phyloP scores from a whole-genome alignment of 2,888 invertebrate genomes.

The Cephus rjabovi region DNA sequence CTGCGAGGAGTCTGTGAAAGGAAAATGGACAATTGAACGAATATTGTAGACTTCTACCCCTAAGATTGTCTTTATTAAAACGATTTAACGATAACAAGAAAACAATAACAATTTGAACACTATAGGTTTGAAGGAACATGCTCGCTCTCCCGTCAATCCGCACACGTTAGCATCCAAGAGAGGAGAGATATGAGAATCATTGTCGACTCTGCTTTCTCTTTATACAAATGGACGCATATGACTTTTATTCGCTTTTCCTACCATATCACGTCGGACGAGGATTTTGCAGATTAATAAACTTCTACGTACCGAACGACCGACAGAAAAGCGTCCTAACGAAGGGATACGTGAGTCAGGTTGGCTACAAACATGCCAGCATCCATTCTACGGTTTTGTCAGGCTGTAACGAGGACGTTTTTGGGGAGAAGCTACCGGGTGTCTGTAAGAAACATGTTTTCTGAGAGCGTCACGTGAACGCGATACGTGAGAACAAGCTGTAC shows the following conservation, averaged over 20 bases:
- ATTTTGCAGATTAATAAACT: background rate
- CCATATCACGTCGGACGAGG: background rate
- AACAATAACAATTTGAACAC: conserved; percentile 59
- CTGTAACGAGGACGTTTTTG: conserved; percentile 64
- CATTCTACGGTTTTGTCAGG: conserved; percentile 51
- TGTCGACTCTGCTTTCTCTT: conserved; percentile 13
- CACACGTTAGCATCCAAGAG: background rate
- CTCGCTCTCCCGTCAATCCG: conserved; percentile 37
- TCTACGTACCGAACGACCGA: conserved; percentile 6
- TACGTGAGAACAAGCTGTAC: conserved; percentile 88
- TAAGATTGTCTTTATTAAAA: conserved; percentile 56
- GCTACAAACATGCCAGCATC: background rate
- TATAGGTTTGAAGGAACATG: conserved; percentile 49
- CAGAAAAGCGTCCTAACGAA: background rate
- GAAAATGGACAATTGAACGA: background rate
- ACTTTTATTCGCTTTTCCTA: background rate
- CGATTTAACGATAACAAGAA: conserved; percentile 58
- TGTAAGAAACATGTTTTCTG: conserved; percentile 88
- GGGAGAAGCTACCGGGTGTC: conserved; percentile 76
- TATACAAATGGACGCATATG: conserved; percentile 9
- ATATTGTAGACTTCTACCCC: conserved; percentile 1
- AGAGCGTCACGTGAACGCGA: conserved; percentile 89
- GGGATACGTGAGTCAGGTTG: conserved; percentile 4
- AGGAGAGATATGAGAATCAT: background rate
- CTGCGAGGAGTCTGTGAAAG: background rate